Conservation (phyloP, 2,797 vertebrate species). For the Tarsius wallacei region DNA sequence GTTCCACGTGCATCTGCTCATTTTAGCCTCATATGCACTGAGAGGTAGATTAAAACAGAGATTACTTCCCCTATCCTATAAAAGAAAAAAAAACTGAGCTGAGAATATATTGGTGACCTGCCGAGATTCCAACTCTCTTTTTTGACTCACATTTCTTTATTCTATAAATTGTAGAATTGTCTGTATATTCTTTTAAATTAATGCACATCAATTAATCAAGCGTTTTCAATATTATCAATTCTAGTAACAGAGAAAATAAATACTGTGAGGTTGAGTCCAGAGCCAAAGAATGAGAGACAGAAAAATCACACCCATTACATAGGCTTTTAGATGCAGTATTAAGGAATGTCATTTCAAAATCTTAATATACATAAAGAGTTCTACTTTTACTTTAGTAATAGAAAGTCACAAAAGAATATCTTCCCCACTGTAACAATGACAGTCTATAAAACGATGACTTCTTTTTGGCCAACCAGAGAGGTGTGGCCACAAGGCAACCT, state of each 20-base stretch:
- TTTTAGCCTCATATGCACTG: background rate
- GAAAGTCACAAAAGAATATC: background rate
- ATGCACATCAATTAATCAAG: background rate
- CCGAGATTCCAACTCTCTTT: background rate
- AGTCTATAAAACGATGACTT: background rate
- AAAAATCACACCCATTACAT: background rate
- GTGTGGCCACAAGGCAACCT: background rate
- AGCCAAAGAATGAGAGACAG: background rate
- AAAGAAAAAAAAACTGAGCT: background rate
- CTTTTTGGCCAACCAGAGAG: background rate
- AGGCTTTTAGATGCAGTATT: background rate
- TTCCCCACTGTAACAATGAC: background rate
- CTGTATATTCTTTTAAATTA: background rate
- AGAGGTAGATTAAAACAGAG: background rate
- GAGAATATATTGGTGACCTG: background rate
- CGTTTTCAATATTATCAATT: background rate
- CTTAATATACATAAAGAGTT: background rate
- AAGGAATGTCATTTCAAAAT: slow-evolving; percentile 38
- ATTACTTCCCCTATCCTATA: background rate
- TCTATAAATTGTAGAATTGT: background rate
- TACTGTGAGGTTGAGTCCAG: background rate
- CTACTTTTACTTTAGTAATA: background rate
- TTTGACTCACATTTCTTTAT: background rate
- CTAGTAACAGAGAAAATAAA: background rate
- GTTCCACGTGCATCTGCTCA: background rate